Conservation (phyloP, 2,888 invertebrate genomes). For the Unio delphinus region DNA sequence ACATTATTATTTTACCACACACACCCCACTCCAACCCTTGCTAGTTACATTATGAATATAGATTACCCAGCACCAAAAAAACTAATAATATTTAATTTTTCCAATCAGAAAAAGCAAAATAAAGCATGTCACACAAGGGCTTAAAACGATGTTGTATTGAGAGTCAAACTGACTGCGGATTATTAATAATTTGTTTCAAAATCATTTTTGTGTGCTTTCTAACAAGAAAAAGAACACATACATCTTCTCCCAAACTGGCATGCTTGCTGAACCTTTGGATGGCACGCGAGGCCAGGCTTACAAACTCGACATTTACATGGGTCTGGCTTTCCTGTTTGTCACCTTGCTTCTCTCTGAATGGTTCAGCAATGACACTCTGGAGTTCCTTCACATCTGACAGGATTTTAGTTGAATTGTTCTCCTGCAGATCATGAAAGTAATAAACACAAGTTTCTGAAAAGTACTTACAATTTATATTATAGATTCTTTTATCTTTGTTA, state of each 20-base stretch:
- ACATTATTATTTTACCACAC: too few species aligned
- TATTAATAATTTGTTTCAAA: too few species aligned
- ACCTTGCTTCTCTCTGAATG: slow-evolving; percentile 24
- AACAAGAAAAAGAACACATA: slow-evolving; percentile 4
- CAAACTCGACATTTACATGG: slow-evolving; percentile 31
- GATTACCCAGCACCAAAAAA: too few species aligned
- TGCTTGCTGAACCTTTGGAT: slow-evolving; percentile 29
- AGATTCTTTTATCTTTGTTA: too few species aligned
- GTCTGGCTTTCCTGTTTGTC: slow-evolving; percentile 26
- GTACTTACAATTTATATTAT: background rate
- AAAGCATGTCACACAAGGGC: too few species aligned
- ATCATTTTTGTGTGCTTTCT: background rate
- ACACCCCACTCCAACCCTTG: too few species aligned
- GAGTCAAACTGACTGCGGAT: too few species aligned
- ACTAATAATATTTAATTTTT: too few species aligned
- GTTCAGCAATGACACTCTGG: slow-evolving; percentile 28
- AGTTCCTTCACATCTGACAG: slow-evolving; percentile 28
- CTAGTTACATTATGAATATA: too few species aligned
- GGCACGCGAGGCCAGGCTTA: slow-evolving; percentile 31
- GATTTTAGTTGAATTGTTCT: slow-evolving; percentile 33
- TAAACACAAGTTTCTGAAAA: background rate
- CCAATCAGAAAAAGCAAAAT: too few species aligned
- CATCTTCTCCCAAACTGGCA: slow-evolving; percentile 23
- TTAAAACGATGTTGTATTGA: too few species aligned
- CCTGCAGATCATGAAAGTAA: slow-evolving; percentile 7